Evolutionary conservation across 1,140 invertebrate species (phyloP), one percentile per base, ranked within the genome.

Genomic region (Drosophila triauraria): DNA sequence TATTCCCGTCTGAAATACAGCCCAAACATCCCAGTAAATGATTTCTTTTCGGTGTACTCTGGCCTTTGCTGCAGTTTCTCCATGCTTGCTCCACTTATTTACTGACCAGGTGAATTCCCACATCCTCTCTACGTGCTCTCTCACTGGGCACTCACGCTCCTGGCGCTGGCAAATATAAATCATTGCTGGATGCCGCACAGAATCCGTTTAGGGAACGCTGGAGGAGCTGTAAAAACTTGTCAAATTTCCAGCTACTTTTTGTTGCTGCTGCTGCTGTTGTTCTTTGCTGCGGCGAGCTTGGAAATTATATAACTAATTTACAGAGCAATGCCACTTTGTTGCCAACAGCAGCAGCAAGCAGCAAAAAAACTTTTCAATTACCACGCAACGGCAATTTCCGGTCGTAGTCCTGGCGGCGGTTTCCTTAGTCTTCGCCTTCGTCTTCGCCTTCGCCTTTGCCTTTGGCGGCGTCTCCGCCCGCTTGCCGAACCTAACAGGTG

Each of bases 271-370:
- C 46, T 56, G 58, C 56, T 71, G 44, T 59, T 77, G 8, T 35
- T 53, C n/a, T 30, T 54, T 23, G 51, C 30, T 63, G 48, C 30
- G 62, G 27, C 15, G 65, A 65, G 61, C 59, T 48, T 23, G 40
- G 59, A 74, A 78, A 85, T 78, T 81, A 81, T 67, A 75, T 67
- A 85, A 86, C 82, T 82, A 82, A 85, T 82, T 86, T 82, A 78
- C 47, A 63, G 82, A 65, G 35, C 35, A 67, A 67, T 78, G 78
- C 42, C 67, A 74, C 62, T 68, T 80, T 84, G 76, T 77, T 83
- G 76, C 74, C 67, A 84, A 54, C 35, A 78, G 68, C 63, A 57
- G 43, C 1, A 12, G 23, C 32, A 72, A 72, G 30, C 17, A 13
- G 20, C 51, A 43, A 68, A 76, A 53, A 59, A 79, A 79, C 54